Evolutionary conservation across 2,888 invertebrate species (phyloP).

Genomic region (Andrena haemorrhoa): DNA sequence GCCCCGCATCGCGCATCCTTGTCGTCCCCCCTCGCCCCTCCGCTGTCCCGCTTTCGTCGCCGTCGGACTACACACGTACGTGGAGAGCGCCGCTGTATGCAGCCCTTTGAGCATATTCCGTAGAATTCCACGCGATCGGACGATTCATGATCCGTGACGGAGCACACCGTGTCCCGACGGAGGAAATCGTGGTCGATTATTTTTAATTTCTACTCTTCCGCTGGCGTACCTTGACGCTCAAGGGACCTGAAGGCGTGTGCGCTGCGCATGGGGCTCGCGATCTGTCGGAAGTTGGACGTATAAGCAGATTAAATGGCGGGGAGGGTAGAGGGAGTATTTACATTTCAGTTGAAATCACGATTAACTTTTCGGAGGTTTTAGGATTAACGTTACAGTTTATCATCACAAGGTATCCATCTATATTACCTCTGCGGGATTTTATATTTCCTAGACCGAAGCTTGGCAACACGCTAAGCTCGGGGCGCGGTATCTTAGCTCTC

Average conservation of each 20-base stretch:
- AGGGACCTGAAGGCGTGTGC: not conserved
- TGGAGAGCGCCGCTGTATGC: conserved; percentile 57
- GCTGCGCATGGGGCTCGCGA: not conserved
- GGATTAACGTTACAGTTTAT: too few species aligned
- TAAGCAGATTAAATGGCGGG: not conserved
- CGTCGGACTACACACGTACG: conserved; percentile 54
- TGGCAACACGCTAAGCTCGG: not conserved
- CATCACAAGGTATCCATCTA: not conserved
- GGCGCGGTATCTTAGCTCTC: not conserved
- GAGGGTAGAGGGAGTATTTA: not conserved
- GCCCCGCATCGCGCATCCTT: not conserved
- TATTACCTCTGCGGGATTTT: not conserved
- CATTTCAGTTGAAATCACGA: too few species aligned
- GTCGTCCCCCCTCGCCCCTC: not conserved
- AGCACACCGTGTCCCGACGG: conserved; percentile 21
- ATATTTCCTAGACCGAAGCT: not conserved
- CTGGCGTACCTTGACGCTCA: not conserved
- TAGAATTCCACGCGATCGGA: conserved; percentile 54
- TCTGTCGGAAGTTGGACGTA: too few species aligned
- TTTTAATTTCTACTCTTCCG: conserved; percentile 47
- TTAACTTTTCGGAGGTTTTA: too few species aligned
- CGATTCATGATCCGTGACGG: conserved; percentile 54
- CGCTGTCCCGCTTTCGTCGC: not conserved
- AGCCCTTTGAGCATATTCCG: conserved; percentile 38
- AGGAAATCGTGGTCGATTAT: conserved; percentile 56